Evolutionary conservation across 2,888 invertebrate genomes (phyloP), one percentile per base, ranked within the genome.

Genomic region (Hipparchia semele): DNA sequence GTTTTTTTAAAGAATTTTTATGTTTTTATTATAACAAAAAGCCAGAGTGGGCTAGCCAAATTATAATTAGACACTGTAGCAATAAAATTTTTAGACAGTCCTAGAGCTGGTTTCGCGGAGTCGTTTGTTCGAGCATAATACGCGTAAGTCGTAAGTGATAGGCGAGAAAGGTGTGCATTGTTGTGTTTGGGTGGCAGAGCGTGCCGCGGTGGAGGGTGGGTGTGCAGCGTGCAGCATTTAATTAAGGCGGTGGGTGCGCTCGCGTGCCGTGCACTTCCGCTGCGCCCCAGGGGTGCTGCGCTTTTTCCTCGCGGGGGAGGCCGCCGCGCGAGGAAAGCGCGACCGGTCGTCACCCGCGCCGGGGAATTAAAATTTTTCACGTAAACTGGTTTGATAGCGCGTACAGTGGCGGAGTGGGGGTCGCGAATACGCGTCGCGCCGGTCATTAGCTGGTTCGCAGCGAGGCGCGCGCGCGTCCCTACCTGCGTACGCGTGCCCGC

Each of bases 311-410:
- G 83, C 84, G 84, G 85, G 84, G 88, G 89, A 87, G 88, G 85
- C 80, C 80, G 82, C 70, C 67, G 83, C 79, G 85, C 84, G 86
- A 88, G 90, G 92, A 92, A 92, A 92, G 90, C 89, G 90, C 90
- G 90, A 85, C 85, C 90, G 91, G 90, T 91, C 92, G 90, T 90
- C 91, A 92, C 90, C 88, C 90, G 90, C 87, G 83, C 85, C 81
- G 81, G 86, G 89, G 88, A 90, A 91, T 92, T 91, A 91, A 91
- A 91, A 87, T 88, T 93, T 93, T 93, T 93, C 92, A 93, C 89
- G 90, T 92, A 92, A 92, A 92, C 93, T 90, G 92, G 94, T 94
- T 94, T 92, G 91, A 94, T 93, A 93, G 90, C 91, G 90, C 91
- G 88, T 89, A 89, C 87, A 80, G 87, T 86, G 85, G 87, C 83